Evolutionary conservation across 2,113 vertebrate species (phyloP).

Genomic region (Columba janthina): DNA sequence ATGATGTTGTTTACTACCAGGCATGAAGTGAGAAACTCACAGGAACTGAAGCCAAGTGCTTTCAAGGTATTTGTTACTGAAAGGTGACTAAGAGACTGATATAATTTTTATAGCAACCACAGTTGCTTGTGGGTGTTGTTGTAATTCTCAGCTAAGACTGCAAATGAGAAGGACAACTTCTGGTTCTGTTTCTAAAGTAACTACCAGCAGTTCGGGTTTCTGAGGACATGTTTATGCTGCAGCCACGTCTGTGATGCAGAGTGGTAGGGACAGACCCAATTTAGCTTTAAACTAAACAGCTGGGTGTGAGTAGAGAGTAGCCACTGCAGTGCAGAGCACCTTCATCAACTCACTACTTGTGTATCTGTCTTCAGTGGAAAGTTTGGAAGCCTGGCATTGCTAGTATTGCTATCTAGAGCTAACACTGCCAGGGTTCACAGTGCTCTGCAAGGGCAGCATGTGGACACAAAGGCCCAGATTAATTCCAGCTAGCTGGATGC

Average conservation of each 20-base stretch:
- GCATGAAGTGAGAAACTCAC: constrained; percentile 44
- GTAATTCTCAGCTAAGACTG: constrained; percentile 47
- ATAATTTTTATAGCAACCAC: constrained; percentile 31
- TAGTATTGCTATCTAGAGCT: background rate
- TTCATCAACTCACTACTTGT: background rate
- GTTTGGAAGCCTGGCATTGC: background rate
- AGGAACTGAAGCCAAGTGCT: constrained; percentile 44
- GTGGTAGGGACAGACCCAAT: background rate
- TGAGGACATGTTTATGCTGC: background rate
- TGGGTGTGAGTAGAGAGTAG: background rate
- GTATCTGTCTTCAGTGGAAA: fast-evolving
- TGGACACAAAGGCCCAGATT: background rate
- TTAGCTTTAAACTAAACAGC: background rate
- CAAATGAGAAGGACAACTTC: constrained; percentile 27
- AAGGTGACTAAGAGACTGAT: constrained; percentile 34
- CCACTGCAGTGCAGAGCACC: background rate
- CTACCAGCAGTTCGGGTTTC: background rate
- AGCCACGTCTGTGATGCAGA: background rate
- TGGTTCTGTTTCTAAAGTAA: background rate
- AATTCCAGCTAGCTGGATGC: background rate
- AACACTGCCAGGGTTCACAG: fast-evolving
- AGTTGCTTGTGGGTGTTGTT: constrained; percentile 48
- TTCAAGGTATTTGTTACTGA: constrained; percentile 51
- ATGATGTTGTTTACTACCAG: constrained; percentile 59
- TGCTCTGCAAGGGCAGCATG: background rate